Evolutionary conservation across 2,113 vertebrate species (phyloP).

Genomic region (Hystrix brachyura): DNA sequence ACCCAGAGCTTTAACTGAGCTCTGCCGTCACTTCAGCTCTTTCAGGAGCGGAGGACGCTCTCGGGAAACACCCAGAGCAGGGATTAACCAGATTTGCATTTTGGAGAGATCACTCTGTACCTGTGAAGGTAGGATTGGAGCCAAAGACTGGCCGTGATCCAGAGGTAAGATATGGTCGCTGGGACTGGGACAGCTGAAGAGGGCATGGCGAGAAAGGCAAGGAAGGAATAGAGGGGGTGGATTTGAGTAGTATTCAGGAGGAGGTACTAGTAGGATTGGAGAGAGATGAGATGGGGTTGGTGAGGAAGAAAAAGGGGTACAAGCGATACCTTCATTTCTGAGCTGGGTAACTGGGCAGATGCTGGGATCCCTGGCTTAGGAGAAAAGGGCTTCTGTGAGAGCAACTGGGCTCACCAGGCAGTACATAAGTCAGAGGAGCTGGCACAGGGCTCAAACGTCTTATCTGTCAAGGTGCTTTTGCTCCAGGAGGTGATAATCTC

Average conservation of each 20-base stretch:
- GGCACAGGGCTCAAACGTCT: background rate
- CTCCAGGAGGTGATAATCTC: background rate
- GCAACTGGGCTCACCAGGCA: background rate
- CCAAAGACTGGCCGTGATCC: background rate
- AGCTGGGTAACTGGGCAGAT: background rate
- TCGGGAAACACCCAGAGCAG: background rate
- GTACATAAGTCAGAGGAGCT: background rate
- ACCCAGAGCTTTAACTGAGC: background rate
- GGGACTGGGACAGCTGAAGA: too few species aligned
- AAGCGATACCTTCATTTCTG: background rate
- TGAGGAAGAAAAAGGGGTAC: background rate
- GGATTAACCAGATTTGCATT: background rate
- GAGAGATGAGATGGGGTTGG: background rate
- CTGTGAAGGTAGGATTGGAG: background rate
- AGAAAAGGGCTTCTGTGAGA: background rate
- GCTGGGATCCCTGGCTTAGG: background rate
- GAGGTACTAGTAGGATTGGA: accelerated
- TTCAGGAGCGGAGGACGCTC: background rate
- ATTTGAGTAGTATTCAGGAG: background rate
- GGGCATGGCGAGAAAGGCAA: background rate
- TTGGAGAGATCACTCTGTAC: background rate
- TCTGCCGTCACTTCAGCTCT: background rate
- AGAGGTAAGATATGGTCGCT: background rate
- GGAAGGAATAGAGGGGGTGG: background rate
- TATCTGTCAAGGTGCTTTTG: accelerated